phyloP scores from a whole-genome alignment of 2,888 invertebrate species.

The Catocala sponsa region DNA sequence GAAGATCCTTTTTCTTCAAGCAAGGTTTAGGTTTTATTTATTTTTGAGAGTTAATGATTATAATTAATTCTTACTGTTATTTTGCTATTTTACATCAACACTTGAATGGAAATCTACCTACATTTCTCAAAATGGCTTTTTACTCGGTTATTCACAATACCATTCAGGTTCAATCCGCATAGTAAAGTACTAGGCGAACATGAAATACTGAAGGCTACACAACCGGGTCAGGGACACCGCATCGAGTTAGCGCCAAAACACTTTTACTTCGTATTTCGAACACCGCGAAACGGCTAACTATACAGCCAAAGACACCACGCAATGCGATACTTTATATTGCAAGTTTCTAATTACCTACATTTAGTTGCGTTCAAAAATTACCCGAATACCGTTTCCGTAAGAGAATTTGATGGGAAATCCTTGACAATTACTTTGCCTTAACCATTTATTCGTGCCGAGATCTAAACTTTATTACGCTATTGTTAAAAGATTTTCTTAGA shows the following conservation, averaged over 20 bases:
- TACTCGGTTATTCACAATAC: slow-evolving; percentile 32
- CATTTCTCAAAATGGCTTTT: slow-evolving; percentile 6
- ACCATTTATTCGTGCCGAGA: slow-evolving; percentile 40
- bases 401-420: slow-evolving; percentile 39
- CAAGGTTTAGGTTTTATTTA: too few species aligned
- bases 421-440: slow-evolving; percentile 31
- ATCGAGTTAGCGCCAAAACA: slow-evolving; percentile 64
- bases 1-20: too few species aligned
- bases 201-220: slow-evolving; percentile 55
- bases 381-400: slow-evolving; percentile 37
- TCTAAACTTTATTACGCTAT: slow-evolving; percentile 48
- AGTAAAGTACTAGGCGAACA: slow-evolving; percentile 53
- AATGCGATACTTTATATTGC: slow-evolving; percentile 35
- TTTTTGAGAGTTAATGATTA: too few species aligned
- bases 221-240: slow-evolving; percentile 71
- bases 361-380: slow-evolving; percentile 39
- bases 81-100: too few species aligned
- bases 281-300: slow-evolving; percentile 19
- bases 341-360: slow-evolving; percentile 49
- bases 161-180: slow-evolving; percentile 46
- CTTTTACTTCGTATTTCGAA: slow-evolving; percentile 47
- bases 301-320: slow-evolving; percentile 28
- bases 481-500: slow-evolving; percentile 52
- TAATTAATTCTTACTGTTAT: too few species aligned
- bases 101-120: too few species aligned